phyloP scores from a whole-genome alignment of 2,888 invertebrate species.

The Leucophora obtusa region DNA sequence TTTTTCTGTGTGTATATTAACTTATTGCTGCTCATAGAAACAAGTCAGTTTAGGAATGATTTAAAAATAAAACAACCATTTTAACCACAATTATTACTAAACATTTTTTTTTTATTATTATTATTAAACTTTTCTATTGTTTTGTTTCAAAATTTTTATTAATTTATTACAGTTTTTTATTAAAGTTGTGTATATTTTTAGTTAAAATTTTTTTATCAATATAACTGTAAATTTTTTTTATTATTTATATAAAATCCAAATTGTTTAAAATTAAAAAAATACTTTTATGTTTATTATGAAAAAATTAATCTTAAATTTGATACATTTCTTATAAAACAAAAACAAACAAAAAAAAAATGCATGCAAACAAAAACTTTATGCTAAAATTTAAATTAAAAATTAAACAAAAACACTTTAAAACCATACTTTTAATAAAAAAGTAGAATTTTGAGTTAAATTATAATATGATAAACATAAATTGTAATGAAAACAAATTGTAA shows the following conservation, averaged over 20 bases:
- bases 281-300: too few species aligned
- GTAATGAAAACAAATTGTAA: conserved; percentile 18
- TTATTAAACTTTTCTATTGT: conserved; percentile 16
- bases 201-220: conserved; percentile 2
- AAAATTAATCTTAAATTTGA: conserved; percentile 11
- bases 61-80: neutral
- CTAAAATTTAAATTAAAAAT: conserved; percentile 35
- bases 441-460: conserved; percentile 36
- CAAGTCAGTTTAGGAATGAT: neutral
- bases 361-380: conserved; percentile 19
- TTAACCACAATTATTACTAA: neutral
- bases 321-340: conserved; percentile 4
- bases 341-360: conserved; percentile 13
- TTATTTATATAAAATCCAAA: conserved; percentile 25
- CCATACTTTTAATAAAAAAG: conserved; percentile 61
- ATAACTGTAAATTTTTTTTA: neutral
- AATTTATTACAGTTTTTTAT: neutral
- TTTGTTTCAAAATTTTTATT: conserved; percentile 23
- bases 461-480: conserved; percentile 9
- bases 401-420: conserved; percentile 64
- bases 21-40: conserved; percentile 1
- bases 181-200: neutral
- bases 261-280: conserved; percentile 16
- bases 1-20: too few species aligned
- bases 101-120: conserved; percentile 16